A percentile compares a stretch with the other conserved stretches of the same genome.
phyloP scores from a whole-genome alignment of 1,140 invertebrate genomes.

The Dufourea novaeangliae region DNA sequence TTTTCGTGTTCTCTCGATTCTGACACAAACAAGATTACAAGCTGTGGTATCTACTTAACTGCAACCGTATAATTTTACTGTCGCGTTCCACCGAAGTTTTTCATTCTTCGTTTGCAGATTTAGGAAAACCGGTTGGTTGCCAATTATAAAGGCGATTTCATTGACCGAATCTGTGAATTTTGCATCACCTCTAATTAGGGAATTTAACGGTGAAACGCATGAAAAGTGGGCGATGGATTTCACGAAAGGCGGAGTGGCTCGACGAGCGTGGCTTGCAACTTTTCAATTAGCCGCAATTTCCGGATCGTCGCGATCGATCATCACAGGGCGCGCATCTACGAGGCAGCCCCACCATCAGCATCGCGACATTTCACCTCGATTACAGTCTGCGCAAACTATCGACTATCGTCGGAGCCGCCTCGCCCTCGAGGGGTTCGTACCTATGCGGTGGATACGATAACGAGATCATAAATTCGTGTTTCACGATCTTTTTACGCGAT shows the following conservation, averaged over 20 bases:
- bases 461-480: not conserved
- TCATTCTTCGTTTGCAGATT: too few species aligned
- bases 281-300: conserved; percentile 57
- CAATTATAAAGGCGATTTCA: too few species aligned
- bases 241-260: not conserved
- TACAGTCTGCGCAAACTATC: not conserved
- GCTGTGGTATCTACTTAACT: too few species aligned
- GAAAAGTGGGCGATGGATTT: too few species aligned
- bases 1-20: too few species aligned
- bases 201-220: too few species aligned
- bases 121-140: too few species aligned
- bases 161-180: too few species aligned
- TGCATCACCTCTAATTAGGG: too few species aligned
- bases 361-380: not conserved
- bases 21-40: too few species aligned
- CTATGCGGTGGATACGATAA: not conserved
- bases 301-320: conserved; percentile 33
- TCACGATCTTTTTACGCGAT: not conserved
- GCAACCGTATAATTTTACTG: too few species aligned
- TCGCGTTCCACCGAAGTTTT: too few species aligned
- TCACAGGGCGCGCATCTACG: not conserved
- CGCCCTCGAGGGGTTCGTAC: not conserved
- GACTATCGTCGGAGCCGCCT: not conserved
- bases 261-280: conserved; percentile 25
- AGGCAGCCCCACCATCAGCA: not conserved